Conservation (phyloP, 2,888 invertebrate species). For the Dryocosmus kuriphilus region DNA sequence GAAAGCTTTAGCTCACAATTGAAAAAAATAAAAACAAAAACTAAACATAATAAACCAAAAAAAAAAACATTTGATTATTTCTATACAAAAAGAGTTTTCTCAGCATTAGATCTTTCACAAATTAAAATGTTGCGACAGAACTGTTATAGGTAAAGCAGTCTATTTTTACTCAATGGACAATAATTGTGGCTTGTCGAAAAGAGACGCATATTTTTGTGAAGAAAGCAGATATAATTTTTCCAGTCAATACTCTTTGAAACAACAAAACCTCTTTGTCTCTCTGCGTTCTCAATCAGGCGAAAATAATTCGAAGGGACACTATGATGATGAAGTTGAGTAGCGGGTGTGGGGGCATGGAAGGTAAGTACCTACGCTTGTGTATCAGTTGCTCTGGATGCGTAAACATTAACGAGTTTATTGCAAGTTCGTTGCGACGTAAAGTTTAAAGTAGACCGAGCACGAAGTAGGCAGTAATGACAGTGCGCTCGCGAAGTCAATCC, state of each 20-base stretch:
- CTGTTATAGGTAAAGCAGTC: too few species aligned
- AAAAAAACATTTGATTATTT: too few species aligned
- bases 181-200: neutral
- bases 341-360: neutral
- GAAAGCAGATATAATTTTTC: neutral
- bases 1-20: too few species aligned
- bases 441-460: constrained; percentile 47
- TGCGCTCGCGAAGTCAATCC: constrained; percentile 3
- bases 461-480: neutral
- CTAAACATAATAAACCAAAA: too few species aligned
- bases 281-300: constrained; percentile 9
- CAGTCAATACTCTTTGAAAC: constrained; percentile 1
- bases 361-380: constrained; percentile 35
- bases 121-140: too few species aligned
- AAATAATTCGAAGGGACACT: constrained; percentile 58
- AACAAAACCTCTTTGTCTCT: constrained; percentile 19
- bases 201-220: neutral
- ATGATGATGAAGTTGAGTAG: constrained; percentile 31
- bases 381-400: constrained; percentile 49
- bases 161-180: too few species aligned
- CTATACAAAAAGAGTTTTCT: too few species aligned
- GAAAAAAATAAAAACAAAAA: too few species aligned
- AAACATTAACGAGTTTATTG: constrained; percentile 58
- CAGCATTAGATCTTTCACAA: too few species aligned
- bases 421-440: constrained; percentile 57